Conservation (phyloP, 1,140 invertebrate species). For the Plodia interpunctella region DNA sequence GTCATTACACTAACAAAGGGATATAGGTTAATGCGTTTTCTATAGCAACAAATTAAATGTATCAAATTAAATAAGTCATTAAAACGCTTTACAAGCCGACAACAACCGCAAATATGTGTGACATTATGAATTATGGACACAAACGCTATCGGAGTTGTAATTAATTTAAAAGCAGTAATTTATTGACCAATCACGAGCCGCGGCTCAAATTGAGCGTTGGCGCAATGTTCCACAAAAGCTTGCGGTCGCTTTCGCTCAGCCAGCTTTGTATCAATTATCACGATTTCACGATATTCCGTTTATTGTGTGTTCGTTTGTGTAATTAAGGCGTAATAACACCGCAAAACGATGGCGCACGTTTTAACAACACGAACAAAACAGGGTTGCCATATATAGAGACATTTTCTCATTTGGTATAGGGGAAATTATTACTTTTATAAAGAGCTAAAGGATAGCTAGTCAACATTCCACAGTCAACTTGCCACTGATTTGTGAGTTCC, state of each 20-base stretch:
- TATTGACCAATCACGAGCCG: slow-evolving; percentile 1
- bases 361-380: not conserved
- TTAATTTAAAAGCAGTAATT: slow-evolving; percentile 1
- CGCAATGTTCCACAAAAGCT: slow-evolving; percentile 1
- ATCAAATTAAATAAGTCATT: no score
- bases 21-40: no score
- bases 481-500: no score
- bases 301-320: slow-evolving; percentile 5
- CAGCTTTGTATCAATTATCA: not conserved
- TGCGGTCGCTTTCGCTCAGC: not conserved
- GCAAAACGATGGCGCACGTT: slow-evolving; percentile 2
- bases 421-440: no score
- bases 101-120: not conserved
- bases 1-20: no score
- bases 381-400: not conserved
- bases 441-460: no score
- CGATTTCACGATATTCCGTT: slow-evolving; percentile 6
- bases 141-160: not conserved
- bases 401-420: no score
- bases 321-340: slow-evolving; percentile 1
- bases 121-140: not conserved
- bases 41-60: no score
- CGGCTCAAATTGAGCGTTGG: not conserved
- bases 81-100: no score
- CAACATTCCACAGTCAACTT: no score